Base-by-base conservation (phyloP, 2,797 vertebrate species). In the Menidia menidia region DNA sequence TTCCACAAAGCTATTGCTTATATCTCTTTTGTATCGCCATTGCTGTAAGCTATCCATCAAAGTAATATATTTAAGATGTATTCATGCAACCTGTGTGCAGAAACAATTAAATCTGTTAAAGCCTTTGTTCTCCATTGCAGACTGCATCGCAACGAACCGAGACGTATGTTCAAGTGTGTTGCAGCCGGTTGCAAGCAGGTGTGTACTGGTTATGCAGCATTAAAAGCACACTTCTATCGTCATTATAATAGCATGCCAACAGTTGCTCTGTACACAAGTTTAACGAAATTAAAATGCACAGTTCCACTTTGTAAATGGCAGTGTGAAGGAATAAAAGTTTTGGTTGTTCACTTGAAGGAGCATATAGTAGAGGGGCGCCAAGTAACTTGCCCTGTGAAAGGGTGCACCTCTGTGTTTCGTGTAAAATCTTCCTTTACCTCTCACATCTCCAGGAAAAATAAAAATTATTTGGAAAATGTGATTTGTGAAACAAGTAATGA, bases 91-190 rank as follows among this genome's bases (percentile, higher is more conserved):
- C 45, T 48, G 15, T 8, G 15, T n/a, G 15, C 4, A 50, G 14
- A 53, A 53, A 53, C 51, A 31, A 9, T 53, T 19, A 9, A 16
- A n/a, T 25, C 57, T 25, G 15, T 62, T 25, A 58, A 7, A 3
- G 52, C 30, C 52, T 54, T 54, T 54, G 30, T 54, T 54, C 52
- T 54, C 30, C 31, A 31, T 54, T 54, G 52, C 30, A 54, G 9
- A 33, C 52, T 54, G 12, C 52, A 33, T 51, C 48, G 48, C 18
- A 50, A 39, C 35, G 35, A 39, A 39, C 35, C 35, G 35, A 39
- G 9, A 3, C 9, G 35, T 39, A 3, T 39, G 35, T 39, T 39
- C 35, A 39, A 39, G 35, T 39, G 35, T 39, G 35, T 39, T 39
- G 35, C 35, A 39, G 35, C 35, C 9, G 9, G 35, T 39, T 39